Conservation (phyloP, 2,888 invertebrate species). For the Scrobipalpa costella region DNA sequence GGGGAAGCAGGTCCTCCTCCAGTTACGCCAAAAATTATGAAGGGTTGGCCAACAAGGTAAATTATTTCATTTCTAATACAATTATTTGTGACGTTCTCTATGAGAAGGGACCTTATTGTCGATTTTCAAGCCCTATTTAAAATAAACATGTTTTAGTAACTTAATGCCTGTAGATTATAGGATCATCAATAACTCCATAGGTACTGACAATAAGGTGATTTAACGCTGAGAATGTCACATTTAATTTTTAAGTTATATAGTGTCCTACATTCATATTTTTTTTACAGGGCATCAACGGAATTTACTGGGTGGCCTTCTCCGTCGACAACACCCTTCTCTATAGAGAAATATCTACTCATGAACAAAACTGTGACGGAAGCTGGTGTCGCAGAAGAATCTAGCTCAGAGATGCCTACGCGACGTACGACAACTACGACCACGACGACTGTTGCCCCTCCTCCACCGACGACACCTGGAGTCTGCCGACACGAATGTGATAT, state of each 20-base stretch:
- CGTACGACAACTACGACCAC: constrained; percentile 82
- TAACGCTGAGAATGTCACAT: too few relatives aligned
- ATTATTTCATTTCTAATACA: neutral
- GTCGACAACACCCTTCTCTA: constrained; percentile 92
- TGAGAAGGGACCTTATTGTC: too few relatives aligned
- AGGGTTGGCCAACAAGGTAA: constrained; percentile 92
- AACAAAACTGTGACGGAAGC: constrained; percentile 85
- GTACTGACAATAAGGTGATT: too few relatives aligned
- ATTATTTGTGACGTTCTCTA: too few relatives aligned
- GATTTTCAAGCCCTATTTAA: too few relatives aligned
- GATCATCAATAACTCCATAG: too few relatives aligned
- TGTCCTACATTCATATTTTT: neutral
- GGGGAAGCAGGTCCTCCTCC: constrained; percentile 68
- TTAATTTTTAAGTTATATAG: neutral
- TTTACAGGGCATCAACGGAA: constrained; percentile 88
- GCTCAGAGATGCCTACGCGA: constrained; percentile 74
- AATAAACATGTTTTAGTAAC: too few relatives aligned
- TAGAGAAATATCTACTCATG: constrained; percentile 84
- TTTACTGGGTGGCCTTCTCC: constrained; percentile 96
- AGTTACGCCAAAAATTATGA: constrained; percentile 85
- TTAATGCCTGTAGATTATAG: too few relatives aligned
- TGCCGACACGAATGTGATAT: constrained; percentile 91
- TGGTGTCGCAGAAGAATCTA: constrained; percentile 70
- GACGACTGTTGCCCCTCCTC: constrained; percentile 86
- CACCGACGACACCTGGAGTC: constrained; percentile 89